Base-by-base conservation (phyloP, 2,888 invertebrate species). In the Lissonota sp. region DNA sequence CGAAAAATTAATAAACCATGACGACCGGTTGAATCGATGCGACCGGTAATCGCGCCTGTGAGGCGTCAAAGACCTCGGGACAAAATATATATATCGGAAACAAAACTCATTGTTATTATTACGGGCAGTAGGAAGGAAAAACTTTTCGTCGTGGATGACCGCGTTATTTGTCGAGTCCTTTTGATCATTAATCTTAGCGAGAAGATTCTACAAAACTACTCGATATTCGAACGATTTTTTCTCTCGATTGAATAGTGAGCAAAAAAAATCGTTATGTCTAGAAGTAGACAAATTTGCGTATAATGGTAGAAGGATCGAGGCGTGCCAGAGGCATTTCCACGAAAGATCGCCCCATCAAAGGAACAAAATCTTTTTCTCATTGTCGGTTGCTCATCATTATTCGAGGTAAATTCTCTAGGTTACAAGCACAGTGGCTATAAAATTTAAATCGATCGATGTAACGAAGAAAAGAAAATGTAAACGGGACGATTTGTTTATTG, bases 1-100 rank as follows among this genome's bases (percentile, higher is more conserved):
- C 39, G 57, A 73, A 53, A 26, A 80, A 80, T 80, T 69, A 73
- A 80, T 77, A 71, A 77, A 80, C 77, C 80, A 57, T 37, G 55
- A 73, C 63, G 49, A 69, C 49, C 58, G 63, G 8, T 57, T 49
- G 16, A 67, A 62, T 66, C 67, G 57, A n/a, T 12, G n/a, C 49
- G 58, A 63, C 12, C 57, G 58, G 57, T 69, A 72, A 80, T 76
- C 46, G 26, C 51, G 57, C 64, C 26, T 26, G 26, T 26, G 26
- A 26, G 63, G 72, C 80, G 67, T 80, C 69, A 72, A 77, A 73
- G 69, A 76, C 64, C 63, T 26, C 69, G 60, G 44, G 40, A 62
- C 39, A 72, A 37, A 37, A 37, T 5, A 12, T 12, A 7, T 12
- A 8, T 37, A 60, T 75, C 51, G 67, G 67, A 51, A 57, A 49